Conservation (phyloP, 2,888 invertebrate species). For the Phytoseiulus persimilis region DNA sequence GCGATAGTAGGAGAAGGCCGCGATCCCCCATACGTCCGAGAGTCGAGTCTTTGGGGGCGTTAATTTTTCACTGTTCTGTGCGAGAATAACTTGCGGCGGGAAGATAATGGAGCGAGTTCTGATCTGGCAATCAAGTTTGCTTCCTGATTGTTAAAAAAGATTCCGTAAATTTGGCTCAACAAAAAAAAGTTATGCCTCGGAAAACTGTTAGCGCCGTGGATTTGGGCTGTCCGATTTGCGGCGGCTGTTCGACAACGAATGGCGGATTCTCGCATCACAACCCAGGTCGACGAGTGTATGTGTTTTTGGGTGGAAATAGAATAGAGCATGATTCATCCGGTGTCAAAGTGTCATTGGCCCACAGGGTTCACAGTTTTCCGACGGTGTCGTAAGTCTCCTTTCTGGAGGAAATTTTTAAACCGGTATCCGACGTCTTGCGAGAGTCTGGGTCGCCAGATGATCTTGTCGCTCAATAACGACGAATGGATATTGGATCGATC, state of each 20-base stretch:
- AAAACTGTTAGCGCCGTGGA: not conserved
- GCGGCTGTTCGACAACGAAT: not conserved
- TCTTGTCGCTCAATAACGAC: not conserved
- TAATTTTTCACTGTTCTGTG: too few relatives aligned
- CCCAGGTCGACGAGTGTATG: not conserved
- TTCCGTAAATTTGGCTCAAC: not conserved
- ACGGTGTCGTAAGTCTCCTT: not conserved
- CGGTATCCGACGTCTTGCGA: not conserved
- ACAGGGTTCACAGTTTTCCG: not conserved
- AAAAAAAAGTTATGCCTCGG: not conserved
- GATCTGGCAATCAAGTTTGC: not conserved
- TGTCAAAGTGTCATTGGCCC: conserved; percentile 39
- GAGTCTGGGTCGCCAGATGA: not conserved
- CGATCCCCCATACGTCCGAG: too few relatives aligned
- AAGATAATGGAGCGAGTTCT: not conserved
- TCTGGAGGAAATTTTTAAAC: not conserved
- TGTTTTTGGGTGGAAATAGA: not conserved
- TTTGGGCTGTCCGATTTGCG: not conserved
- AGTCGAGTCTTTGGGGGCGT: not conserved
- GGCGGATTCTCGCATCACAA: not conserved
- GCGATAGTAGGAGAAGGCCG: too few relatives aligned
- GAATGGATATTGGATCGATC: not conserved
- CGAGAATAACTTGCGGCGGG: too few relatives aligned
- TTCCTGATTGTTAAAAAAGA: not conserved
- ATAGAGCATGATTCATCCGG: conserved; percentile 1